Conservation (phyloP, 1,140 invertebrate genomes). For the Contarinia nasturtii region DNA sequence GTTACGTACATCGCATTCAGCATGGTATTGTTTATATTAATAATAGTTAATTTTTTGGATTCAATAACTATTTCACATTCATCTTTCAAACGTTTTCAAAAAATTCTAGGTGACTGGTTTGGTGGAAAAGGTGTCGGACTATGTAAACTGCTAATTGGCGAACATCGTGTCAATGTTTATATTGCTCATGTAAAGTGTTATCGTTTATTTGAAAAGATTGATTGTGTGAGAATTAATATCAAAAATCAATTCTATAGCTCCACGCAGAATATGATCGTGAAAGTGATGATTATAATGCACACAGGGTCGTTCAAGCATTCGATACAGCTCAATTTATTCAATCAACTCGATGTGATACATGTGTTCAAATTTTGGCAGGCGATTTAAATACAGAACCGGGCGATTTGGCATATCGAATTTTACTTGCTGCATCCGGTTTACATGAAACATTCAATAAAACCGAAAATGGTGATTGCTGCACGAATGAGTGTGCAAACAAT, state of each 20-base stretch:
- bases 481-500: conserved; percentile 66
- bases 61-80: not conserved
- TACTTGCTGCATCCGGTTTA: conserved; percentile 23
- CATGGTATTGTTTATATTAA: conserved; percentile 37
- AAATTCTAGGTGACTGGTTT: conserved; percentile 91
- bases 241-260: conserved; percentile 47
- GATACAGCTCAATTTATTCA: conserved; percentile 86
- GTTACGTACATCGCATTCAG: conserved; percentile 88
- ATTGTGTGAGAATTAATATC: conserved; percentile 5
- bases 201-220: too few species aligned
- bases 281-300: conserved; percentile 76
- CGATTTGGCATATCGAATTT: conserved; percentile 56
- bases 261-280: conserved; percentile 85
- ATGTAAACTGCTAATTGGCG: conserved; percentile 49
- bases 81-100: too few species aligned
- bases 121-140: conserved; percentile 90
- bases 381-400: conserved; percentile 83
- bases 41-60: too few species aligned
- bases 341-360: conserved; percentile 54
- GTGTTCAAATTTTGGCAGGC: conserved; percentile 71
- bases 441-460: conserved; percentile 24
- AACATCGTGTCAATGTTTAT: conserved; percentile 61
- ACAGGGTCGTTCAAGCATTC: conserved; percentile 80
- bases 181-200: conserved; percentile 66
- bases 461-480: conserved; percentile 28